Base-by-base conservation (phyloP, 2,797 vertebrate species). In the Pangasius mekongensis region DNA sequence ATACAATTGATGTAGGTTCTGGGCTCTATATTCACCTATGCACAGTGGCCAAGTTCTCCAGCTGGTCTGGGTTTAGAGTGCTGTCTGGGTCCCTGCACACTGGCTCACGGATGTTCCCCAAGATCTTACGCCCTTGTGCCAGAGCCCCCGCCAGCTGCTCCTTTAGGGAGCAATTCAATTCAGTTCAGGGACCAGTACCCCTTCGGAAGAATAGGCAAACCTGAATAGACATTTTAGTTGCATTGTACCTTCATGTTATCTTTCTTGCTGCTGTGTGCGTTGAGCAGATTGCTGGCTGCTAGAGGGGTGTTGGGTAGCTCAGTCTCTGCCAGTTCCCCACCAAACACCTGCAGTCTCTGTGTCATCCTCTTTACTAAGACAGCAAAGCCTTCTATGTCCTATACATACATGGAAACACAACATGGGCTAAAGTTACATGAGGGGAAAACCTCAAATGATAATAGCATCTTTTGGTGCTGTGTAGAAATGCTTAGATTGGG, bases 341-440 rank as follows among this genome's bases (percentile, higher is more conserved):
- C 98, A 88, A 99, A 98, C 36, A 95, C 95, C 95, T 98, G 98
- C 90, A 99, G 96, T 71, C 94, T 97, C 94, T 98, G 97, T 6
- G 98, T 98, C 0, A 97, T 99, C 93, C 96, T 97, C 94, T 99
- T 99, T 81, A 99, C 98, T 96, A 97, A 96, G 91, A 97, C 90
- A 20, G 98, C 97, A 58, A 99, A 99, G 91, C 95, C 95, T 93
- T 99, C 99, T 66, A 97, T 96, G 39, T 95, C 97, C 97, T 97
- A 30, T 3, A 56, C 3, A 27, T 52, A 87, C 39, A 90, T 24
- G n/a, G 16, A 86, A 49, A 86, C n/a, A 81, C 8, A 60, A 0
- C 7, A 13, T 47, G 36, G 27, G 7, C 22, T 14, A 24, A 36
- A 52, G 27, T 36, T 77, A 52, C 39, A 64, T 0, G 14, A 47